Percentiles rank a stretch among this genome's conserved stretches.
These are phyloP conservation scores for Nothobranchius kuhntae DNA, from an alignment of 2,113 vertebrate genomes.

Conservation along the genomic window DNA sequence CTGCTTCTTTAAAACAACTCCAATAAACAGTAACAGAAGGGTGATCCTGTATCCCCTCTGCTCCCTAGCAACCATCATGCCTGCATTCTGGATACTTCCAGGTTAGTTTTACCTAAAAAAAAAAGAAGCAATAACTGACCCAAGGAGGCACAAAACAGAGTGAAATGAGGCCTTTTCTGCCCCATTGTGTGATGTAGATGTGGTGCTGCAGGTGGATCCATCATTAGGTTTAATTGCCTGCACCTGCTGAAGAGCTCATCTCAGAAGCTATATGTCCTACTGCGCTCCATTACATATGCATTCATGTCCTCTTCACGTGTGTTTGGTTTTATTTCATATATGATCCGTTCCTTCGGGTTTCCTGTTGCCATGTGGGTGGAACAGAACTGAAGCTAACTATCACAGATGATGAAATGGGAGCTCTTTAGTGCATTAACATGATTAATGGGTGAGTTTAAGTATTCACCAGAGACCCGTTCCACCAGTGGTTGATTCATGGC, in stretches of 20 bases:
- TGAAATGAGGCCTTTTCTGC: not conserved
- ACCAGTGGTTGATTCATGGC: not conserved
- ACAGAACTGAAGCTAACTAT: not conserved
- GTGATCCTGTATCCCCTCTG: too few relatives aligned
- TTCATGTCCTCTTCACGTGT: not conserved
- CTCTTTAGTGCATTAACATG: not conserved
- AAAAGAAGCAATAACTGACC: not conserved
- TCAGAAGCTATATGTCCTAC: not conserved
- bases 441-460: not conserved
- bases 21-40: too few relatives aligned
- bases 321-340: not conserved
- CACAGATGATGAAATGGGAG: not conserved
- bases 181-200: not conserved
- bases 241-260: conserved; percentile 19
- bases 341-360: not conserved
- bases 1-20: too few relatives aligned
- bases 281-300: not conserved
- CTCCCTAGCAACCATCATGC: too few relatives aligned
- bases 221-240: conserved; percentile 16
- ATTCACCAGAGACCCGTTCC: not conserved
- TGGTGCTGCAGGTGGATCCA: conserved; percentile 16
- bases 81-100: not conserved
- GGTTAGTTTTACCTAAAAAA: not conserved
- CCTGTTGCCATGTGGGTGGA: too few relatives aligned
- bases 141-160: not conserved